A percentile compares a stretch with the other conserved stretches of the same genome.
These are phyloP conservation scores for Bucco capensis DNA, from an alignment of 2,113 vertebrate species.

Conservation along the genomic window DNA sequence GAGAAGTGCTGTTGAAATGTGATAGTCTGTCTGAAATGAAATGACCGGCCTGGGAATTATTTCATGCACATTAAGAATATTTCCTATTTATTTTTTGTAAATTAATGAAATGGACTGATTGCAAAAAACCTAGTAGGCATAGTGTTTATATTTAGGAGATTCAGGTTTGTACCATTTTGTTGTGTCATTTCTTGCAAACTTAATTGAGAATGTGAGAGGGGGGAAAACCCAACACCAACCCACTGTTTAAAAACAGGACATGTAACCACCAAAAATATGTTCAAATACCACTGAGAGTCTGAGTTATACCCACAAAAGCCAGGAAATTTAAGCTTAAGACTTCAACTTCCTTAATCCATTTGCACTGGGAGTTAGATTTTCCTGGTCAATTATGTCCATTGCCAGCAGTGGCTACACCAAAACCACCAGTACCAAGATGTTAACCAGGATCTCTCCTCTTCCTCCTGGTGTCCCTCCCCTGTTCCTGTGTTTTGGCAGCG, in stretches of 20 bases:
- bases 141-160: neutral
- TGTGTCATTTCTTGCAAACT: neutral
- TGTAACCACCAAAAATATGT: constrained; percentile 6
- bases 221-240: neutral
- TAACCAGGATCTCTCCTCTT: neutral
- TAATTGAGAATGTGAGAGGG: neutral
- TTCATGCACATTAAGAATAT: neutral
- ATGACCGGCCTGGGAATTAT: neutral
- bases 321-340: constrained; percentile 18
- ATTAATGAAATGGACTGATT: neutral
- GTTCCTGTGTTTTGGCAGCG: neutral
- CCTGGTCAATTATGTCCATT: neutral
- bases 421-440: neutral
- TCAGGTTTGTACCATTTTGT: neutral
- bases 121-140: neutral
- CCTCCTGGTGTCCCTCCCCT: neutral
- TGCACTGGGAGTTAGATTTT: constrained; percentile 26
- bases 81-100: neutral
- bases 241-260: neutral
- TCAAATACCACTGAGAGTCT: neutral
- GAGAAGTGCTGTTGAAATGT: neutral
- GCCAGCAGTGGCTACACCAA: neutral
- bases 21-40: neutral
- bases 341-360: constrained; percentile 50
- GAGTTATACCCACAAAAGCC: constrained; percentile 36